A percentile compares a stretch with the other conserved stretches of the same genome.
Evolutionary conservation across 2,888 invertebrate species (phyloP).

Genomic region (Epinotia bilunana): DNA sequence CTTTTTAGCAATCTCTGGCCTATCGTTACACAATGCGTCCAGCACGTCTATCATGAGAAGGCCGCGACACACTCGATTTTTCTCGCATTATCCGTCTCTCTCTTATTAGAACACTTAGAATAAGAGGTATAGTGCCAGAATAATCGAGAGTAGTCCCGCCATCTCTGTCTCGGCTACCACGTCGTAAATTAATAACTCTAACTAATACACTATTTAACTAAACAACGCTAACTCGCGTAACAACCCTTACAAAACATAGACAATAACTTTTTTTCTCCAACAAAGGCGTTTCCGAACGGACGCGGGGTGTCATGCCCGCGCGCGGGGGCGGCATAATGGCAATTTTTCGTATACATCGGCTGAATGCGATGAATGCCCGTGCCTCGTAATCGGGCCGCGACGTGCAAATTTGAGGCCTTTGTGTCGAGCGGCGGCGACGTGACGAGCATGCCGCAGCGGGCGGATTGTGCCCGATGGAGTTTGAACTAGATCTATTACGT

Average conservation of each 20-base stretch:
- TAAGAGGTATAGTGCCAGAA: no score
- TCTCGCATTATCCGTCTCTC: no score
- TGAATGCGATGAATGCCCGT: conserved; percentile 80
- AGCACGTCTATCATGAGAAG: no score
- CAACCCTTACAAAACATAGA: conserved; percentile 28
- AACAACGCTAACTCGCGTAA: conserved; percentile 1
- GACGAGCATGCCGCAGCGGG: conserved; percentile 65
- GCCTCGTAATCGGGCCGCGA: conserved; percentile 79
- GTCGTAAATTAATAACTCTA: not conserved
- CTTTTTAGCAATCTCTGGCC: no score
- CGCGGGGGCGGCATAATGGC: conserved; percentile 70
- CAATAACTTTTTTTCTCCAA: conserved; percentile 36
- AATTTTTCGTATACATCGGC: conserved; percentile 79
- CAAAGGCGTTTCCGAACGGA: conserved; percentile 56
- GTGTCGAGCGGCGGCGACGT: conserved; percentile 73
- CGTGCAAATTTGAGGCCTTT: conserved; percentile 84
- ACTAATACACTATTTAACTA: not conserved
- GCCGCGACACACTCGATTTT: no score
- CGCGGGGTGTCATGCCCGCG: conserved; percentile 61
- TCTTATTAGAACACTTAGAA: no score
- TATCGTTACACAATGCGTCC: no score
- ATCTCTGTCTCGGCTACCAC: no score
- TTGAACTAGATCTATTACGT: conserved; percentile 32
- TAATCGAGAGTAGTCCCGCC: no score
- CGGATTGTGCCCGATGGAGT: conserved; percentile 47